phyloP scores from a whole-genome alignment of 2,888 invertebrate genomes.

The Danaus chrysippus region DNA sequence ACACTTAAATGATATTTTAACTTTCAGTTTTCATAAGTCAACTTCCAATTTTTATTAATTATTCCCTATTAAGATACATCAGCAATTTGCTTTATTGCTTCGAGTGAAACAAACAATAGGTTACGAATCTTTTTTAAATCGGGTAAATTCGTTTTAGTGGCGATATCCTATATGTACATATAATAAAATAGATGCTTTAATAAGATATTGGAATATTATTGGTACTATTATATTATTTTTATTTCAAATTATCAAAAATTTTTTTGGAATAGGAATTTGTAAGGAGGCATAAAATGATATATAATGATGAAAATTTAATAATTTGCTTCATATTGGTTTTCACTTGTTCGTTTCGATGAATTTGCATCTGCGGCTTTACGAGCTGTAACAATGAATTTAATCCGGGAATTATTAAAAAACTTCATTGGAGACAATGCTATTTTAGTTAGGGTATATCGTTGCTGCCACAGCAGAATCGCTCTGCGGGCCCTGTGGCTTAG shows the following conservation, averaged over 20 bases:
- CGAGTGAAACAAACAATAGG: slow-evolving; percentile 24
- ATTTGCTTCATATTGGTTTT: slow-evolving; percentile 25
- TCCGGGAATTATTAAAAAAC: slow-evolving; percentile 29
- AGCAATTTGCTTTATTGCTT: slow-evolving; percentile 28
- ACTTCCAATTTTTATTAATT: slow-evolving; percentile 27
- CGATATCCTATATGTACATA: too few relatives aligned
- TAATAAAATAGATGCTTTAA: too few relatives aligned
- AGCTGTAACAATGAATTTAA: slow-evolving; percentile 30
- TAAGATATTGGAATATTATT: too few relatives aligned
- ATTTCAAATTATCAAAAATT: too few relatives aligned
- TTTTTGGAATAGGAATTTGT: too few relatives aligned
- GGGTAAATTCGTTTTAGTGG: slow-evolving; percentile 15
- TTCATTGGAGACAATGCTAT: slow-evolving; percentile 28
- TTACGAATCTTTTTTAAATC: slow-evolving; percentile 25
- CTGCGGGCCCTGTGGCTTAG: too few relatives aligned
- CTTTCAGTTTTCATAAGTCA: slow-evolving; percentile 16
- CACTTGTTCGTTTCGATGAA: slow-evolving; percentile 29
- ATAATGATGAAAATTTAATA: slow-evolving; percentile 15
- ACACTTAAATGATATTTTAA: too few relatives aligned
- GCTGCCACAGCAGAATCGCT: too few relatives aligned
- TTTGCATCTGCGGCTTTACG: slow-evolving; percentile 29
- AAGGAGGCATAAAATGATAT: too few relatives aligned
- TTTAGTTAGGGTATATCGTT: too few relatives aligned
- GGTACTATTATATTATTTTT: too few relatives aligned
- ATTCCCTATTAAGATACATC: slow-evolving; percentile 23